These are phyloP conservation scores for Heliothis peltigera DNA, from an alignment of 2,888 invertebrate species.

Conservation along the genomic window DNA sequence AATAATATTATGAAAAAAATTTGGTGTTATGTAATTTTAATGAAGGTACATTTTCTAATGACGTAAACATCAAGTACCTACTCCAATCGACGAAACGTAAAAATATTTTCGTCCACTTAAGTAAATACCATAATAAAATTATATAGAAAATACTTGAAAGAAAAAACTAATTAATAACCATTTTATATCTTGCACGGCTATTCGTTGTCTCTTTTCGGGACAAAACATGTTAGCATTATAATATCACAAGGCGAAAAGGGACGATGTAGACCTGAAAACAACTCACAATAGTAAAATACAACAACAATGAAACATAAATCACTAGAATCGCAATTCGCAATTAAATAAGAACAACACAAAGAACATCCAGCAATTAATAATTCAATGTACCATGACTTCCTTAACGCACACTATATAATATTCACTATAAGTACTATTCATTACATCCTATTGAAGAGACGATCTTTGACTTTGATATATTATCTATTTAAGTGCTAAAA, in stretches of 20 bases:
- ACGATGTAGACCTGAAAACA: not conserved
- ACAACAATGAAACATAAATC: constrained; percentile 8
- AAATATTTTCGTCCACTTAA: not conserved
- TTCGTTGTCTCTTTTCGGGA: not conserved
- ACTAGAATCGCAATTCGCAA: not conserved
- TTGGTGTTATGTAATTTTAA: not conserved
- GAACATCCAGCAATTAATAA: constrained; percentile 58
- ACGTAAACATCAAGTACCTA: too few relatives aligned
- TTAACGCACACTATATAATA: constrained; percentile 65
- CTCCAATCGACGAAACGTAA: too few relatives aligned
- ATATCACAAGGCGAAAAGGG: too few relatives aligned
- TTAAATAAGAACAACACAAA: constrained; percentile 27
- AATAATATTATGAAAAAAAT: not conserved
- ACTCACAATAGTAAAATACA: constrained; percentile 1
- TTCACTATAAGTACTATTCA: too few relatives aligned
- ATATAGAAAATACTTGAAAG: not conserved
- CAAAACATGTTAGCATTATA: too few relatives aligned
- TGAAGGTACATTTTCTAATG: not conserved
- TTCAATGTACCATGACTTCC: constrained; percentile 69
- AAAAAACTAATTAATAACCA: too few relatives aligned
- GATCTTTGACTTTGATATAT: constrained; percentile 78
- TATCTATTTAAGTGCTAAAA: constrained; percentile 76
- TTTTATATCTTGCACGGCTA: not conserved
- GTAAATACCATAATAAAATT: not conserved
- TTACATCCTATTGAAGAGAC: constrained; percentile 78